A percentile compares a stretch with the other conserved stretches of the same genome.
Evolutionary conservation across 2,113 vertebrate species (phyloP).

Genomic region (Gymnorhina tibicen): DNA sequence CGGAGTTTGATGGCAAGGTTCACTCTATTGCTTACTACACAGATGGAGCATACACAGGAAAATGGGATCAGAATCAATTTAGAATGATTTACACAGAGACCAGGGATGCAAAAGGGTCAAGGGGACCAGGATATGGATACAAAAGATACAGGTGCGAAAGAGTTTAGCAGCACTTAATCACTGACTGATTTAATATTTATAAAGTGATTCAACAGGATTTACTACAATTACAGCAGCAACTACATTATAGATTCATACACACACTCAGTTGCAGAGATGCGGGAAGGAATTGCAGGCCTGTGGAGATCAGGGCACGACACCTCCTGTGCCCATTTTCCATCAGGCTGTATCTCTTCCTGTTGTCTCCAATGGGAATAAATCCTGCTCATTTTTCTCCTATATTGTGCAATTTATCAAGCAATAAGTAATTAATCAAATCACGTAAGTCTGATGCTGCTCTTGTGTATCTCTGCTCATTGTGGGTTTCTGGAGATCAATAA

Average conservation of each 20-base stretch:
- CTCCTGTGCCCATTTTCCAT: not conserved
- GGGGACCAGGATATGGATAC: not conserved
- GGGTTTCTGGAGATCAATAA: not conserved
- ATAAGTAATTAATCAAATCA: not conserved
- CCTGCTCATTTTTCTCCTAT: not conserved
- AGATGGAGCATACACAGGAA: not conserved
- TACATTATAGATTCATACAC: not conserved
- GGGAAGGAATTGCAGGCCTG: not conserved
- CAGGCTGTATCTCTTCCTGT: rapidly evolving
- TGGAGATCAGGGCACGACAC: not conserved
- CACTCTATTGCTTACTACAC: not conserved
- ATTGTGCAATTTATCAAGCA: not conserved
- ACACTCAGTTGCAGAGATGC: not conserved
- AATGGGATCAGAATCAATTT: not conserved
- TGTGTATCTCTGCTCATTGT: rapidly evolving
- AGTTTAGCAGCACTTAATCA: not conserved
- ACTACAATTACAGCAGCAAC: not conserved
- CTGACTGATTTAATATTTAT: not conserved
- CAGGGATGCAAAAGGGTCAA: not conserved
- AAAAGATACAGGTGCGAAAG: not conserved
- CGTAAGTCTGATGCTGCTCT: not conserved
- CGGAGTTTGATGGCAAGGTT: not conserved
- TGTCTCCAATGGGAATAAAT: not conserved
- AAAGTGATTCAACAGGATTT: not conserved
- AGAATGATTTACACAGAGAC: not conserved